Base-by-base conservation (phyloP, 2,797 vertebrate genomes). In the Cuculus canorus region DNA sequence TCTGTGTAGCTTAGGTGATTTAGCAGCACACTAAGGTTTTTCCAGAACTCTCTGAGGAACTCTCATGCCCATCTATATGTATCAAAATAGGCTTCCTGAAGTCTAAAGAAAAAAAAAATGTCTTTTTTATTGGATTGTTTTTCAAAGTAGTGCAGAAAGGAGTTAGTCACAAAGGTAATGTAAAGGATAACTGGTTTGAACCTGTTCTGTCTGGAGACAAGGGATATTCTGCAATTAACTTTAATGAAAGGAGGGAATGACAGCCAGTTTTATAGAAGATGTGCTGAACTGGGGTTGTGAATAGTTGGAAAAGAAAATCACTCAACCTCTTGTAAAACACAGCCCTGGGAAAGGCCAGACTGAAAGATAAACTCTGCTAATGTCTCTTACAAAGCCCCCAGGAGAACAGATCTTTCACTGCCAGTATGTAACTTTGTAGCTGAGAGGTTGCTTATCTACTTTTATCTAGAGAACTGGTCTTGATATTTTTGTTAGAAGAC, bases 1-100 rank as follows among this genome's bases (percentile, higher is more conserved):
- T 73, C 39, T 1, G 0, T 53, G 23, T 56, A 81, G 64, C 39
- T 39, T 56, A 82, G 10, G 32, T 56, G 47, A 93, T 88, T 79
- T 82, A 70, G 39, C 33, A 53, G 47, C 25, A 33, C 25, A 77
- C 8, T 43, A 60, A 63, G 25, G 10, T 72, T 93, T 90, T 86
- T 82, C 27, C 17, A 72, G 50, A 90, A 41, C 39, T 43, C 81
- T 76, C 33, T 21, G 25, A 90, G 28, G 53, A 71, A 54, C 9
- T 39, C n/a, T 75, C 13, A n/a, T 30, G 45, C 5, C 7, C 43
- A 33, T 32, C 81, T 88, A 28, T 17, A 39, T 47, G 23, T 81
- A 71, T 78, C 73, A 86, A 86, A 93, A 76, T 33, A 88, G 24
- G 17, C 56, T 96, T 94, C 50, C 41, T 90, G 27, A 48, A 64